Percentiles rank a stretch among this genome's conserved stretches.
phyloP scores from a whole-genome alignment of 2,888 invertebrate species.

The Cheilosia scutellata region DNA sequence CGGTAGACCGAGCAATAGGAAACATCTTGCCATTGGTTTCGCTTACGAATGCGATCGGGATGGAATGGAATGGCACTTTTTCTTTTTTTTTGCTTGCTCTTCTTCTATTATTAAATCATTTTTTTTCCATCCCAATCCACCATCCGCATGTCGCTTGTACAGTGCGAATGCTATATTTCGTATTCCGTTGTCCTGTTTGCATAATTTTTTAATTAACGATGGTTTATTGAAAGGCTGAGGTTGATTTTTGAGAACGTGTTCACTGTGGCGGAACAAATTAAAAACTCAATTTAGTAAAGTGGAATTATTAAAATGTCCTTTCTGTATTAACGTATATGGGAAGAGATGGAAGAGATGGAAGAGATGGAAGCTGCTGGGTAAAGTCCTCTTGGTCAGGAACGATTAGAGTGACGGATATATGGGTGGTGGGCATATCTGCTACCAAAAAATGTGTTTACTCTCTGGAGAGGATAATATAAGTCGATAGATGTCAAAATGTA shows the following conservation, averaged over 20 bases:
- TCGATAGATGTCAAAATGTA: slow-evolving; percentile 37
- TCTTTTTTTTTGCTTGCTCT: slow-evolving; percentile 20
- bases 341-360: neutral
- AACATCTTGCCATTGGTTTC: slow-evolving; percentile 55
- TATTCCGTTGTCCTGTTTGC: slow-evolving; percentile 72
- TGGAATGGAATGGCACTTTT: slow-evolving; percentile 33
- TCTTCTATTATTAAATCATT: slow-evolving; percentile 69
- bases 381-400: neutral
- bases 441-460: slow-evolving; percentile 15
- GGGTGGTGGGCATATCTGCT: neutral
- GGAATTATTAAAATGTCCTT: slow-evolving; percentile 74
- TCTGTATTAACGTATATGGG: neutral
- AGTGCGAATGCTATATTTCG: neutral
- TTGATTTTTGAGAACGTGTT: slow-evolving; percentile 71
- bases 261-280: slow-evolving; percentile 71
- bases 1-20: slow-evolving; percentile 60
- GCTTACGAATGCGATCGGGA: slow-evolving; percentile 17
- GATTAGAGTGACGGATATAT: slow-evolving; percentile 16
- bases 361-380: neutral
- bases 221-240: slow-evolving; percentile 69
- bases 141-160: neutral
- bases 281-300: slow-evolving; percentile 73
- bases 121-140: slow-evolving; percentile 20
- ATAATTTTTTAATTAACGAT: slow-evolving; percentile 76
- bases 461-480: slow-evolving; percentile 24